Evolutionary conservation across 1,140 invertebrate species (phyloP).

Genomic region (Aphis gossypii): DNA sequence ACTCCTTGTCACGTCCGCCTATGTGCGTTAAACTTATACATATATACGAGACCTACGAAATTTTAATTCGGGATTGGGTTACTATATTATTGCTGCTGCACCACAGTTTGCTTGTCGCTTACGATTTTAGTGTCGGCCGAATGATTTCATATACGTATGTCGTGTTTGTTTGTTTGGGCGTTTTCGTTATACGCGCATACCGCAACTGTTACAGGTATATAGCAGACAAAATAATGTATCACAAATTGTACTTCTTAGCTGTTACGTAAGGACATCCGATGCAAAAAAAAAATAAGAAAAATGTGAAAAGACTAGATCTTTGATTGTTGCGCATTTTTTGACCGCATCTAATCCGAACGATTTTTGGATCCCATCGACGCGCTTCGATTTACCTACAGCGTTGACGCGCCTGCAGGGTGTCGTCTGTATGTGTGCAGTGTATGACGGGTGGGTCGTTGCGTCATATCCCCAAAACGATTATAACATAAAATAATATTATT

Average conservation of each 20-base stretch:
- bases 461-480: background rate
- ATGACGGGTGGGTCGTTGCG: background rate
- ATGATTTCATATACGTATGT: background rate
- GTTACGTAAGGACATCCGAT: background rate
- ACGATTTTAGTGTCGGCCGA: conserved; percentile 17
- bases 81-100: background rate
- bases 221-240: no score
- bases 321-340: conserved; percentile 28
- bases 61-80: conserved; percentile 52
- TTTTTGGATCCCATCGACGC: background rate
- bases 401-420: background rate
- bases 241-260: no score
- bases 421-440: background rate
- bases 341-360: conserved; percentile 10
- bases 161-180: background rate
- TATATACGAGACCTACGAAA: background rate
- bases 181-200: background rate
- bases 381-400: conserved; percentile 49
- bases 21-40: background rate
- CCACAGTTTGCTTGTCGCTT: background rate
- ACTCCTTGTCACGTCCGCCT: conserved; percentile 52
- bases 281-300: conserved; percentile 17
- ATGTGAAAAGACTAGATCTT: background rate
- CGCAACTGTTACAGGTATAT: background rate
- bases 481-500: background rate